These are phyloP conservation scores for Eurytemora carolleeae DNA, from an alignment of 1,140 invertebrate genomes.

Conservation along the genomic window DNA sequence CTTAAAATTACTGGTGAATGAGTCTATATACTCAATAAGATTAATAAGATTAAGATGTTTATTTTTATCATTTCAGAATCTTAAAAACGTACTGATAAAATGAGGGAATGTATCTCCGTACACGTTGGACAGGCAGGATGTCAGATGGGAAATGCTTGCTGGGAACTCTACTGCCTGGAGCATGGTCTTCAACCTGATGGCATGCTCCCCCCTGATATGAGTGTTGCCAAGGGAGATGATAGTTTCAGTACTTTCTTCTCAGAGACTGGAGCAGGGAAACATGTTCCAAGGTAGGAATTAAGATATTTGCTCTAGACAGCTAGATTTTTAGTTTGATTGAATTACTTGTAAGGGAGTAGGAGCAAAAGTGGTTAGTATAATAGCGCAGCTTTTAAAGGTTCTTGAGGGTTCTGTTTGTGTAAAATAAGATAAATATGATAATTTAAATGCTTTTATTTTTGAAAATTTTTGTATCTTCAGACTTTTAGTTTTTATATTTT, in stretches of 20 bases:
- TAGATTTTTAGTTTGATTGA: too few relatives aligned
- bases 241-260: constrained; percentile 25
- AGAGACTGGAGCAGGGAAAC: constrained; percentile 26
- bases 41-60: neutral
- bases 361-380: too few relatives aligned
- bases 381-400: too few relatives aligned
- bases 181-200: constrained; percentile 30
- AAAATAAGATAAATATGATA: neutral
- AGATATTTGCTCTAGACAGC: too few relatives aligned
- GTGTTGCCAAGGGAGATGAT: constrained; percentile 20
- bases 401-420: neutral
- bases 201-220: constrained; percentile 24
- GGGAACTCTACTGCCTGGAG: constrained; percentile 37
- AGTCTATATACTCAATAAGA: neutral
- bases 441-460: neutral
- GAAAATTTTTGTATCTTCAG: neutral
- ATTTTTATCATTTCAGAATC: neutral
- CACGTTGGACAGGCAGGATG: constrained; percentile 52
- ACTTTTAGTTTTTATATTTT: too few relatives aligned
- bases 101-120: constrained; percentile 40
- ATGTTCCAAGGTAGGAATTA: constrained; percentile 32
- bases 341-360: too few relatives aligned
- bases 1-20: neutral
- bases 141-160: constrained; percentile 42
- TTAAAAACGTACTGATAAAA: constrained; percentile 1